Conservation (phyloP, 2,797 vertebrate genomes). For the Vireo griseus region DNA sequence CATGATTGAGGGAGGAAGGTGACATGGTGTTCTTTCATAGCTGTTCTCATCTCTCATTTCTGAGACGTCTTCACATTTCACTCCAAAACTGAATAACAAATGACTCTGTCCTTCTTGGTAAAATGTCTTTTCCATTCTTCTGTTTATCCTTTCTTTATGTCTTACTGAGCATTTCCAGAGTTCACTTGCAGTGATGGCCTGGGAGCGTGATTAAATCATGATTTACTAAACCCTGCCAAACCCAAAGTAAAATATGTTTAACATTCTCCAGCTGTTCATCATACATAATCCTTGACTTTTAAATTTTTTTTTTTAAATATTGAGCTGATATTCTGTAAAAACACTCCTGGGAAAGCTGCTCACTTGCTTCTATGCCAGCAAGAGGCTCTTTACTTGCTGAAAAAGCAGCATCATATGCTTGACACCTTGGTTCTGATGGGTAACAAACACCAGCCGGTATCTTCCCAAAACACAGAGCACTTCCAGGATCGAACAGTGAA, state of each 20-base stretch:
- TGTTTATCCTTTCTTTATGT: slow-evolving; percentile 41
- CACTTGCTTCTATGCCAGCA: not conserved
- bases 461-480: not conserved
- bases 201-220: slow-evolving; percentile 57
- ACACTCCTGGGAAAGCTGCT: slow-evolving; percentile 7
- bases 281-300: slow-evolving; percentile 52
- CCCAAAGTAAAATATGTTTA: slow-evolving; percentile 63
- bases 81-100: slow-evolving; percentile 37
- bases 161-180: slow-evolving; percentile 59
- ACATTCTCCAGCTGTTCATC: slow-evolving; percentile 69
- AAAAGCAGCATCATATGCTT: not conserved
- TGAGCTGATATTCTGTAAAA: slow-evolving; percentile 19
- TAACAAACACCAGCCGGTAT: not conserved
- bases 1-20: not conserved
- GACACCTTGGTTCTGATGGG: slow-evolving; percentile 15
- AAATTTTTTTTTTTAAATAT: slow-evolving; percentile 16
- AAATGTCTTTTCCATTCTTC: slow-evolving; percentile 52
- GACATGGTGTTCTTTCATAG: not conserved
- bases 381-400: not conserved
- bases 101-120: slow-evolving; percentile 42
- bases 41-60: not conserved
- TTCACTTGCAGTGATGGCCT: slow-evolving; percentile 50
- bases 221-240: slow-evolving; percentile 69
- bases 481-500: not conserved
- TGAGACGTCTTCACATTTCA: not conserved